Conservation (phyloP, 2,113 vertebrate species). For the Trochalopteron elliotii region DNA sequence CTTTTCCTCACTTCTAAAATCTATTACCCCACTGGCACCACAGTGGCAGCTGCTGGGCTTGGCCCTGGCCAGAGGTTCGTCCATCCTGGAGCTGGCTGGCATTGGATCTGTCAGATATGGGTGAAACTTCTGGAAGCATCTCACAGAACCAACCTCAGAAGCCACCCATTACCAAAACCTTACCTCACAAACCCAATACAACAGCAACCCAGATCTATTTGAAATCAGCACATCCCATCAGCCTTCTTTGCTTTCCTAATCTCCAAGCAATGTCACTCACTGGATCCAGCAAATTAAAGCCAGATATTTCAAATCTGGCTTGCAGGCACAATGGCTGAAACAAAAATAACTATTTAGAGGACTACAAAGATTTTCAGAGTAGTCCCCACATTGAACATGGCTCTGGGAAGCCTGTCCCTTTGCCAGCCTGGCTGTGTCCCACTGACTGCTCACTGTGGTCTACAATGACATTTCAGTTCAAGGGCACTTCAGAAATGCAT, state of each 20-base stretch:
- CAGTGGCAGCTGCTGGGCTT: background rate
- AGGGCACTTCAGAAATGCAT: background rate
- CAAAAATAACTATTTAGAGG: background rate
- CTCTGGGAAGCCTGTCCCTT: background rate
- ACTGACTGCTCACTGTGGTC: background rate
- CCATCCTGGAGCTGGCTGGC: background rate
- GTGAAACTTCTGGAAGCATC: background rate
- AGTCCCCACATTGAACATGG: background rate
- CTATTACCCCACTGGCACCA: background rate
- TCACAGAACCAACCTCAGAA: background rate
- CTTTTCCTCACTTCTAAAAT: background rate
- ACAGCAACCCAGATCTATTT: background rate
- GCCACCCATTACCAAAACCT: background rate
- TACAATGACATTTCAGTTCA: background rate
- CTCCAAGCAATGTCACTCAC: background rate
- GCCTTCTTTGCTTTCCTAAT: background rate
- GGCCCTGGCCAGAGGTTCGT: background rate
- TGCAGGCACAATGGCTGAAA: background rate
- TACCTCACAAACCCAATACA: background rate
- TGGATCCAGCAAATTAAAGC: background rate
- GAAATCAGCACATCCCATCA: rapidly evolving
- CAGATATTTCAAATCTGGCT: background rate
- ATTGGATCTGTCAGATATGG: background rate
- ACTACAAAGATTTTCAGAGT: background rate
- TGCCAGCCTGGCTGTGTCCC: background rate